Conservation (phyloP, 2,888 invertebrate species). For the Netelia virgata region DNA sequence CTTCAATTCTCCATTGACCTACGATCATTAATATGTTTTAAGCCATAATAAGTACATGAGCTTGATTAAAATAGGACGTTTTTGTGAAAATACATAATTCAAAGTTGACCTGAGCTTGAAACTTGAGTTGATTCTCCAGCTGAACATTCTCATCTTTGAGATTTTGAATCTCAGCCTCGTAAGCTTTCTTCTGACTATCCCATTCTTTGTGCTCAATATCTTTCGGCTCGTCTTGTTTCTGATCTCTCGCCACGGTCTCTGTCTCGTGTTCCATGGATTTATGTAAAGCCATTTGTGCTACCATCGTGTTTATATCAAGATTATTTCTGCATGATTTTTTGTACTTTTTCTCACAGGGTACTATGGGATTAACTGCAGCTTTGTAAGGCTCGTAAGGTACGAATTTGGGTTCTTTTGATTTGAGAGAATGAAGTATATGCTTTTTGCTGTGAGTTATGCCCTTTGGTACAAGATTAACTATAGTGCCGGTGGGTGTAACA, state of each 20-base stretch:
- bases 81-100: neutral
- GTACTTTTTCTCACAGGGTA: conserved; percentile 85
- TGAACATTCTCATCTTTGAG: conserved; percentile 90
- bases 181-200: conserved; percentile 86
- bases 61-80: conserved; percentile 8
- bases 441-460: conserved; percentile 87
- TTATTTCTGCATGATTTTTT: conserved; percentile 86
- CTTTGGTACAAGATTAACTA: conserved; percentile 88
- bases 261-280: conserved; percentile 87
- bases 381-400: conserved; percentile 96
- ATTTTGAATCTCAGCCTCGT: conserved; percentile 88
- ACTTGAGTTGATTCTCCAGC: conserved; percentile 93
- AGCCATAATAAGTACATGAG: conserved; percentile 36
- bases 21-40: conserved; percentile 60
- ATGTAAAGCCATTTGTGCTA: conserved; percentile 90
- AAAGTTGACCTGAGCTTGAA: conserved; percentile 90
- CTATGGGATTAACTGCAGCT: conserved; percentile 93
- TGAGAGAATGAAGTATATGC: conserved; percentile 85
- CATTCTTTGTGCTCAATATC: conserved; percentile 80
- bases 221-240: conserved; percentile 70
- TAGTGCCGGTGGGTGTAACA: conserved; percentile 86
- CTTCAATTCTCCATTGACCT: conserved; percentile 97
- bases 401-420: conserved; percentile 91
- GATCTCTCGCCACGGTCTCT: conserved; percentile 85
- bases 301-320: conserved; percentile 89